Percentiles rank a stretch among this genome's conserved stretches.
phyloP scores from a whole-genome alignment of 2,797 vertebrate species.

The Parambassis ranga region DNA sequence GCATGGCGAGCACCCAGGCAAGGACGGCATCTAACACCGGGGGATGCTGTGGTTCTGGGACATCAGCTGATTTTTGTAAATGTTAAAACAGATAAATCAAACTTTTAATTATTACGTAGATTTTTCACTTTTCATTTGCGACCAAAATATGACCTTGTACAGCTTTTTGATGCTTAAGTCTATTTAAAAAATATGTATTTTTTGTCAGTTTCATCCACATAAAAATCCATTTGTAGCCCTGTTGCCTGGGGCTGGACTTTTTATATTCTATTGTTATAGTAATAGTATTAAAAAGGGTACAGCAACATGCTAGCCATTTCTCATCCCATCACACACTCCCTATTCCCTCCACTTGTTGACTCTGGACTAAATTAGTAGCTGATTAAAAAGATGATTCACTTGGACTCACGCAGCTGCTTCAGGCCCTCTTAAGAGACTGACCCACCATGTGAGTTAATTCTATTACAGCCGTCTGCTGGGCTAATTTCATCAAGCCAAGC shows the following conservation, averaged over 20 bases:
- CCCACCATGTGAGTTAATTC: slow-evolving; percentile 55
- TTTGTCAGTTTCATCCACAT: too few species aligned
- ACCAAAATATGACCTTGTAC: too few species aligned
- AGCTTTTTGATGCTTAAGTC: too few species aligned
- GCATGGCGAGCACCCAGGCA: slow-evolving; percentile 20
- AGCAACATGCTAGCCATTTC: not conserved
- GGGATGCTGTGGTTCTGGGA: not conserved
- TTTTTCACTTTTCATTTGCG: too few species aligned
- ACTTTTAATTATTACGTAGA: too few species aligned
- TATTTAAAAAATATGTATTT: too few species aligned
- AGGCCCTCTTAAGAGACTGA: slow-evolving; percentile 32
- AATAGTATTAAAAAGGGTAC: not conserved
- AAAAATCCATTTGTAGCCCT: too few species aligned
- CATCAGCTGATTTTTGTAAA: not conserved
- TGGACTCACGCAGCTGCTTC: slow-evolving; percentile 51
- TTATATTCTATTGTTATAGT: too few species aligned
- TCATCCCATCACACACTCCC: not conserved
- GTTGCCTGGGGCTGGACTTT: too few species aligned
- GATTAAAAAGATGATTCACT: slow-evolving; percentile 67
- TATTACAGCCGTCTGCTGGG: slow-evolving; percentile 55
- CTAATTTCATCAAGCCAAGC: slow-evolving; percentile 73
- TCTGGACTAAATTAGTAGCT: slow-evolving; percentile 70
- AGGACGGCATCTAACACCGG: not conserved
- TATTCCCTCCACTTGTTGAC: slow-evolving; percentile 67
- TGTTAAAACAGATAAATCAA: not conserved